A percentile compares a stretch with the other conserved stretches of the same genome.
These are phyloP conservation scores for Darevskia nairensis DNA, from an alignment of 2,797 vertebrate genomes.

Conservation along the genomic window DNA sequence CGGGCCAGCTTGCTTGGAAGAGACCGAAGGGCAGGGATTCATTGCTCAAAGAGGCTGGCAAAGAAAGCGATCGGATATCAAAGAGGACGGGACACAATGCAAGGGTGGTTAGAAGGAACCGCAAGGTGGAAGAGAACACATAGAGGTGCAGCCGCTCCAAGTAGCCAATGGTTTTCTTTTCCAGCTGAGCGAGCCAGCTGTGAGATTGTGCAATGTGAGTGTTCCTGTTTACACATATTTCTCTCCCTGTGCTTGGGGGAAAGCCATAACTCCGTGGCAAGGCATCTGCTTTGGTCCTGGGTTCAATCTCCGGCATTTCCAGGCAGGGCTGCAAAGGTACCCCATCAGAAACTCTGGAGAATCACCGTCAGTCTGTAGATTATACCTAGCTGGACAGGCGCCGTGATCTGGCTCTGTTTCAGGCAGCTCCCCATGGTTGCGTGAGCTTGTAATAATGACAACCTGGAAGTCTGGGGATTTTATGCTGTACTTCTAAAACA, in stretches of 20 bases:
- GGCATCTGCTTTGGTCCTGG: no score
- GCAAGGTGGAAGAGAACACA: rapidly evolving
- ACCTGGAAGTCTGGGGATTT: no score
- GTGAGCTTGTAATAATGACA: no score
- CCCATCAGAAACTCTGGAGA: no score
- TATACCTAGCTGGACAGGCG: no score
- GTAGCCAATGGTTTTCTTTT: neutral
- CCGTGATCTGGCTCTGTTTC: no score
- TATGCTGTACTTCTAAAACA: neutral
- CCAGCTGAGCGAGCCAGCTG: neutral
- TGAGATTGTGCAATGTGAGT: neutral
- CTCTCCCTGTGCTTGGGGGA: no score
- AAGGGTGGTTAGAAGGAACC: neutral
- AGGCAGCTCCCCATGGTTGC: no score
- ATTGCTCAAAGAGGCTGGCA: rapidly evolving
- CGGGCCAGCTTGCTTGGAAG: neutral
- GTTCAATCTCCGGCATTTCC: no score
- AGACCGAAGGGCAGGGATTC: neutral
- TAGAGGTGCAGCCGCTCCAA: neutral
- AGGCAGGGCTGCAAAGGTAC: no score
- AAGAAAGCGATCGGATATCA: neutral
- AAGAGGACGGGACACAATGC: neutral
- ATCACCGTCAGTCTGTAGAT: no score
- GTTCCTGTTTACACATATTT: neutral
- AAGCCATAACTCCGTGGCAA: no score